Evolutionary conservation across 2,797 vertebrate species (phyloP).

Genomic region (Sebastes matsubarae): DNA sequence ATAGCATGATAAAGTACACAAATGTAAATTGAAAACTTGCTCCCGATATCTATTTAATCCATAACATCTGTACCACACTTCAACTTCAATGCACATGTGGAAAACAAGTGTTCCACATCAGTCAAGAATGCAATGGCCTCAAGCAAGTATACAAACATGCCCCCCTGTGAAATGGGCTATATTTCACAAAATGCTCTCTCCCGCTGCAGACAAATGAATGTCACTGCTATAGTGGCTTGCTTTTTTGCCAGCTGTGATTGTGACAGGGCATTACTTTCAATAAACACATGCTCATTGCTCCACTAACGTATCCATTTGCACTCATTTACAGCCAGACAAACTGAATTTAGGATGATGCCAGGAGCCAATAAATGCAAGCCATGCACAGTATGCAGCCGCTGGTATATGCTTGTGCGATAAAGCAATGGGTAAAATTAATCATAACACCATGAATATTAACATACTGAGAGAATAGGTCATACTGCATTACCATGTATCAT

Average conservation of each 20-base stretch:
- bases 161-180: conserved; percentile 39
- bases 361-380: conserved; percentile 62
- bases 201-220: conserved; percentile 57
- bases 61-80: conserved; percentile 20
- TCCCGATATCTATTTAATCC: conserved; percentile 27
- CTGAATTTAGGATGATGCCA: conserved; percentile 63
- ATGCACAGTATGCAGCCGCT: conserved; percentile 60
- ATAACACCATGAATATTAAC: conserved; percentile 82
- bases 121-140: conserved; percentile 39
- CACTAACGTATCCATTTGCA: conserved; percentile 72
- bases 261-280: conserved; percentile 76
- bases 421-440: conserved; percentile 79
- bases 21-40: conserved; percentile 6
- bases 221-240: conserved; percentile 48
- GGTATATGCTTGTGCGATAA: conserved; percentile 65
- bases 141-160: conserved; percentile 35
- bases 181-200: conserved; percentile 44
- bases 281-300: conserved; percentile 71
- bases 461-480: conserved; percentile 70
- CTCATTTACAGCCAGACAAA: conserved; percentile 69
- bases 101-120: conserved; percentile 33
- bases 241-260: conserved; percentile 67
- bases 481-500: conserved; percentile 72
- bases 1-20: neutral
- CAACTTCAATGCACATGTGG: conserved; percentile 6